Conservation (phyloP, 2,113 vertebrate genomes). For the Glaucomys volans region DNA sequence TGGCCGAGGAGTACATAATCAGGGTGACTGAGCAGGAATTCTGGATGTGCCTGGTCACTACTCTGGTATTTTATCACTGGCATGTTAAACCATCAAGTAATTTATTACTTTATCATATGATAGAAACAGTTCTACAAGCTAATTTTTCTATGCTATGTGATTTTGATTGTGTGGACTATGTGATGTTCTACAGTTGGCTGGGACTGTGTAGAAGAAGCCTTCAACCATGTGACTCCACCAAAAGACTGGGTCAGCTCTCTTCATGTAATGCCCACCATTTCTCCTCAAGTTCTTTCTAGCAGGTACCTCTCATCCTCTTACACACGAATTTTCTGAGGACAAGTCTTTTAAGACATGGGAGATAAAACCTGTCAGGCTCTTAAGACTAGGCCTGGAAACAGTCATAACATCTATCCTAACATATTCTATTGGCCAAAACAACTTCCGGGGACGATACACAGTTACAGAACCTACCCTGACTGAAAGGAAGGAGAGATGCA, state of each 20-base stretch:
- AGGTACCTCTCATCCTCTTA: neutral
- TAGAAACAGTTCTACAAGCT: neutral
- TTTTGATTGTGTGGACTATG: neutral
- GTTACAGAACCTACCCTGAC: accelerated
- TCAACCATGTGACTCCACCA: neutral
- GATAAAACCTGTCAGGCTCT: neutral
- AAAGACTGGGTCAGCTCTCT: neutral
- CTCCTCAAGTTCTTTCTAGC: neutral
- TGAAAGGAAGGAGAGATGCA: neutral
- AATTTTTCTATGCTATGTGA: neutral
- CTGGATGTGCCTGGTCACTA: neutral
- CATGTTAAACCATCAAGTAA: neutral
- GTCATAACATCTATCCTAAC: neutral
- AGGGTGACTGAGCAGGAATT: neutral
- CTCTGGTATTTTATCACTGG: neutral
- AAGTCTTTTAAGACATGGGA: neutral
- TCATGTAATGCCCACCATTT: neutral
- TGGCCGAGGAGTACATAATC: accelerated
- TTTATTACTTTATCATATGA: neutral
- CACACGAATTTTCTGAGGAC: neutral
- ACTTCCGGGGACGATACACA: no score
- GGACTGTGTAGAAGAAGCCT: neutral
- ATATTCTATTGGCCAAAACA: neutral
- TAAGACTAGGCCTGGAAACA: neutral
- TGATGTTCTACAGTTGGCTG: neutral